These are phyloP conservation scores for Xylocopa sonorina DNA, from an alignment of 1,140 invertebrate genomes.

Conservation along the genomic window DNA sequence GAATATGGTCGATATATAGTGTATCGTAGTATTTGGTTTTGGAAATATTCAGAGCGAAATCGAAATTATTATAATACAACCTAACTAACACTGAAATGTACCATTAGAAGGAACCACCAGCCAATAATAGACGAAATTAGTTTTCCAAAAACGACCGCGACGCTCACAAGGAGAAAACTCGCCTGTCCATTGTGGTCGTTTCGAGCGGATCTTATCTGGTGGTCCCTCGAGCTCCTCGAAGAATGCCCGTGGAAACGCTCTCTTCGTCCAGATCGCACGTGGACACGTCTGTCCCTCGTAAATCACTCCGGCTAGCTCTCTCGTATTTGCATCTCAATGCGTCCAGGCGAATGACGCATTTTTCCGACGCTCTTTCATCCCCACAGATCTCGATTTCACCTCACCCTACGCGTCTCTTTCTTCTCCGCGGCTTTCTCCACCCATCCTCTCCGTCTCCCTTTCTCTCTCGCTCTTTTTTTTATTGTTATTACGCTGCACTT, in stretches of 20 bases:
- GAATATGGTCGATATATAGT: too few relatives aligned
- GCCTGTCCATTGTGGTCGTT: slow-evolving; percentile 46
- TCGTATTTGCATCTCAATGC: slow-evolving; percentile 70
- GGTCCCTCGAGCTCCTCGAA: slow-evolving; percentile 33
- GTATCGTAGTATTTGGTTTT: too few relatives aligned
- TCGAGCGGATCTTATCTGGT: slow-evolving; percentile 62
- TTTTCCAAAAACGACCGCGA: neutral
- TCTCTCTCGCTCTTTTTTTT: neutral
- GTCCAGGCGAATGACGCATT: slow-evolving; percentile 40
- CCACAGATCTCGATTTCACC: neutral
- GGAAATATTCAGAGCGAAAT: too few relatives aligned
- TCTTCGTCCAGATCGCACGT: slow-evolving; percentile 37
- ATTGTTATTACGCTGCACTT: neutral
- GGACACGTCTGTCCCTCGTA: slow-evolving; percentile 63
- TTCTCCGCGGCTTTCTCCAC: too few relatives aligned
- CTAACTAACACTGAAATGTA: neutral
- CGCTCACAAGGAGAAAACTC: slow-evolving; percentile 42
- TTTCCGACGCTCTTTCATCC: neutral
- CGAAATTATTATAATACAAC: too few relatives aligned
- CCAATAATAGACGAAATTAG: slow-evolving; percentile 26
- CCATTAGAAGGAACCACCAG: slow-evolving; percentile 5
- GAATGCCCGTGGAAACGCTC: slow-evolving; percentile 29
- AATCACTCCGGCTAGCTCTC: slow-evolving; percentile 58
- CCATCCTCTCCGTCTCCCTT: too few relatives aligned
- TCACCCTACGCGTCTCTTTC: neutral